A percentile compares a stretch with the other conserved stretches of the same genome.
Evolutionary conservation across 2,797 vertebrate species (phyloP).

Genomic region (Trichosurus vulpecula): DNA sequence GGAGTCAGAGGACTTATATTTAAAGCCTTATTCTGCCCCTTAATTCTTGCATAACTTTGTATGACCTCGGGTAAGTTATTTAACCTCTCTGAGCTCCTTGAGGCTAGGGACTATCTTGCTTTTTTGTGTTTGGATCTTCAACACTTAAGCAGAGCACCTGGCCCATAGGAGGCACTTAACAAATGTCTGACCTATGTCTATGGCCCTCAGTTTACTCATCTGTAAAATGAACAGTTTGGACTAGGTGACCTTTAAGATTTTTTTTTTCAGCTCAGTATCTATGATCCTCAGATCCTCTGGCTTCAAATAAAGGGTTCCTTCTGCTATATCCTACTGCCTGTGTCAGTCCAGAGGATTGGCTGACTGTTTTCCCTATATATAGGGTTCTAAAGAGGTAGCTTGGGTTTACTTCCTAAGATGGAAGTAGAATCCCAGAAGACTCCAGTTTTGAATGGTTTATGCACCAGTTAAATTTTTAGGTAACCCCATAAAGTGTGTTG

Average conservation of each 20-base stretch:
- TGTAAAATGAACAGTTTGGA: background rate
- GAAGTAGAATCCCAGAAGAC: conserved; percentile 31
- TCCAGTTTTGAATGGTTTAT: conserved; percentile 24
- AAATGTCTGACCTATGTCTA: background rate
- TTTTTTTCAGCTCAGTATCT: background rate
- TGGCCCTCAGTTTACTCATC: background rate
- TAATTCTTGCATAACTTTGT: too few species aligned
- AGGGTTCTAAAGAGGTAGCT: background rate
- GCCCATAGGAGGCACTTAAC: too few species aligned
- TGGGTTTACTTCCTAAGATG: conserved; percentile 22
- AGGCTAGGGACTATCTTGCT: background rate
- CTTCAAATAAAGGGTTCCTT: background rate
- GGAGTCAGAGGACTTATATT: too few species aligned
- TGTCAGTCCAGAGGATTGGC: background rate
- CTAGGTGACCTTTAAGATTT: background rate
- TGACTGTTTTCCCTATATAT: background rate
- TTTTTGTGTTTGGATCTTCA: background rate
- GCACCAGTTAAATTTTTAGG: background rate
- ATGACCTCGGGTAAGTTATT: too few species aligned
- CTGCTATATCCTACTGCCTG: background rate
- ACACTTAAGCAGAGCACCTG: too few species aligned
- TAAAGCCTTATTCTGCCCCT: too few species aligned
- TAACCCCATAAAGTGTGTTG: background rate
- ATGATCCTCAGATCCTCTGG: background rate
- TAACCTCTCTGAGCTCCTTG: too few species aligned